Base-by-base conservation (phyloP, 2,888 invertebrate genomes). In the Thysanoteuthis rhombus region DNA sequence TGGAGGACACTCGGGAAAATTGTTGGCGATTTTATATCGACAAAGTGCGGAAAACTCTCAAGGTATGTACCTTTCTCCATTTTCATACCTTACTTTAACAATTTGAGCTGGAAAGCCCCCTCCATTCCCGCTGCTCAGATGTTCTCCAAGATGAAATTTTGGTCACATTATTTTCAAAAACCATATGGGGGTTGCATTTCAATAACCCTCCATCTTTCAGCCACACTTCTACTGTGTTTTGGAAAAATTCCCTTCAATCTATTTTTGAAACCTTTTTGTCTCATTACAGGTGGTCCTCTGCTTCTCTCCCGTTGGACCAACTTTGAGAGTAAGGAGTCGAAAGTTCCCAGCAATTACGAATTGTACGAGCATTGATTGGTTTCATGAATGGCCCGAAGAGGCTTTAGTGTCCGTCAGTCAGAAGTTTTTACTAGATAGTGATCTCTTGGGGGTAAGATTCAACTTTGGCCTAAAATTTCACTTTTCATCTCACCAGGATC, bases 1-100 rank as follows among this genome's bases (percentile, higher is more conserved):
- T 99, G 96, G 98, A 98, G 92, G 99, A 99, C 97, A 98, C 99
- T 0, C 98, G 99, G 95, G 99, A 99, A 97, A 99, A 98, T 96
- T 99, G 99, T 97, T 99, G 99, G 99, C 99, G 98, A 97, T 99
- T 99, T 97, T 99, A 99, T 97, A 99, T 99, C 96, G 99, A 99
- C 96, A 98, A 99, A 96, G 99, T 99, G 40, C 98, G 99, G 93
- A 98, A 98, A 95, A 96, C 96, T 94, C 95, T 97, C 36, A 99
- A 97, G 96, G 97, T 97, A 93, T 93, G 89, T 90, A n/a, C 38
- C 16, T 39, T 36, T 38, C 39, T 90, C 39, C 38, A 38, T 25
- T 32, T 39, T 39, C 40, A 28, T 25, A 28, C 32, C 22, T 39
- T 40, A 5, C 25, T 25, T 22, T 25, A 25, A 22, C 3, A 1